Base-by-base conservation (phyloP, 2,797 vertebrate species). In the Tachyglossus aculeatus region DNA sequence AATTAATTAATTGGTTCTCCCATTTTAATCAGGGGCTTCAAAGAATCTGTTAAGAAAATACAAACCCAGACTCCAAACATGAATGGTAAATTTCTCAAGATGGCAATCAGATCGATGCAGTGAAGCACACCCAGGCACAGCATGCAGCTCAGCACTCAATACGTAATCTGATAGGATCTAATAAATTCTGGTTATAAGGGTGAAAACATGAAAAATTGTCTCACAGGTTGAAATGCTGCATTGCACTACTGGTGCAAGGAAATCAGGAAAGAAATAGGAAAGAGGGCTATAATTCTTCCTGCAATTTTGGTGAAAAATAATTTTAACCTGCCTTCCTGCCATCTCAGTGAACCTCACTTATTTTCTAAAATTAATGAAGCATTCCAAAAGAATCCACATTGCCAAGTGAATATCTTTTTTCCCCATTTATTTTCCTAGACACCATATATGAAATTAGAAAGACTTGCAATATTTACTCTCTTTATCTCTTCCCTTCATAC, bases 1-100 rank as follows among this genome's bases (percentile, higher is more conserved):
- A 71, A 51, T 3, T 73, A 36, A 45, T 5, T 51, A 74, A 81
- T 54, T 81, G 77, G 75, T 69, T 25, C 59, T 58, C 72, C 74
- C 63, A 14, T 18, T 72, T 73, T 69, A 77, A 55, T 62, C 67
- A 27, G 15, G 36, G 4, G 34, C 16, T 70, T 67, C 37, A 75
- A 68, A 80, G 54, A 72, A 47, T 53, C 50, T 10, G 8, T 19
- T 34, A 59, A 58, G 41, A 15, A 51, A 81, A 72, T n/a, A 52
- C 4, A 2, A 18, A 7, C 10, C 41, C 40, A 22, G 31, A 8
- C 67, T 71, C 52, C 33, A 68, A 58, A 79, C 18, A 25, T 5
- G 54, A 83, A 60, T n/a, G 73, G 8, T 14, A 79, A 61, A 77
- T 58, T 39, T 29, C 33, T 68, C 24, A 56, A 15, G 52, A 71